These are phyloP conservation scores for Cyrtonyx montezumae DNA, from an alignment of 2,113 vertebrate genomes.

Conservation along the genomic window DNA sequence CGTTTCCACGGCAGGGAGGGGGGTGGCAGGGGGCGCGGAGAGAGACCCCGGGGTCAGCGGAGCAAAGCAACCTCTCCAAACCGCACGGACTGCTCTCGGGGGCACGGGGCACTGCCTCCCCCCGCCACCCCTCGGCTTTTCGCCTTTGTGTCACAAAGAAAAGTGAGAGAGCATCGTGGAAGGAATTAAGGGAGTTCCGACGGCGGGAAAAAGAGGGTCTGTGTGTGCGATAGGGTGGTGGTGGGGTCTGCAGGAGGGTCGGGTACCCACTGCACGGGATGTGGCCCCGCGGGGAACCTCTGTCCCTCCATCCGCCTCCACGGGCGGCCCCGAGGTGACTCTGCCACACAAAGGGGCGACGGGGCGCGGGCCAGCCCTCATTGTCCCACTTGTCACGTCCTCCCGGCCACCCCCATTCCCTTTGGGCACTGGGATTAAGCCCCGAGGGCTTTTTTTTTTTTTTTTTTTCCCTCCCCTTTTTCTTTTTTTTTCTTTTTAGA, in stretches of 20 bases:
- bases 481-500: not conserved
- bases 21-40: not conserved
- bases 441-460: not conserved
- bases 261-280: not conserved
- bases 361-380: not conserved
- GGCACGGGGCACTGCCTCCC: conserved; percentile 1
- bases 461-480: too few relatives aligned
- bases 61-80: conserved; percentile 24
- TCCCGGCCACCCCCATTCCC: not conserved
- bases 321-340: not conserved
- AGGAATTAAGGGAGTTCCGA: not conserved
- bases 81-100: not conserved
- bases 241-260: not conserved
- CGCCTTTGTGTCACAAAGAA: conserved; percentile 67
- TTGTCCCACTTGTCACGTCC: conserved; percentile 35
- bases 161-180: not conserved
- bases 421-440: not conserved
- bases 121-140: not conserved
- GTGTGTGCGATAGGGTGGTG: not conserved
- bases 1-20: conserved; percentile 13
- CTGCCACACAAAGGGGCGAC: conserved; percentile 11
- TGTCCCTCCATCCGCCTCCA: not conserved
- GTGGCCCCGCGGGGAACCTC: not conserved
- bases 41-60: conserved; percentile 15
- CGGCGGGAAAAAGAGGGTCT: not conserved